A percentile compares a stretch with the other conserved stretches of the same genome.
These are phyloP conservation scores for Harpalus rufipes DNA, from an alignment of 2,888 invertebrate genomes.

Conservation along the genomic window DNA sequence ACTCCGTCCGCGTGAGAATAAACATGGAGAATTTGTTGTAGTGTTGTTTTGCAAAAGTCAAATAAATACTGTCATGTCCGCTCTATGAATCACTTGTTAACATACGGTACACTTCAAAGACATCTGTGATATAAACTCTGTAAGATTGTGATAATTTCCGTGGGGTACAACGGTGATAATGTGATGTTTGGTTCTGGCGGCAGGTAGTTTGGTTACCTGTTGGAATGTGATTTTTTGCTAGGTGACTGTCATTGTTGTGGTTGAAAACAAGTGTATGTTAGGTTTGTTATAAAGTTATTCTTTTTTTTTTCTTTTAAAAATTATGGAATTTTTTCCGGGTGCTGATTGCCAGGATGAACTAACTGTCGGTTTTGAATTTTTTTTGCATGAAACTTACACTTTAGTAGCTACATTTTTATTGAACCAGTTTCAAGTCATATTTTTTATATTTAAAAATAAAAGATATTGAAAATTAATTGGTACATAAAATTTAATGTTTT, in stretches of 20 bases:
- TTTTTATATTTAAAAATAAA: background rate
- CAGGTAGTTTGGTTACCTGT: constrained; percentile 45
- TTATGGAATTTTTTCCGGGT: constrained; percentile 10
- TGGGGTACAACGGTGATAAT: constrained; percentile 23
- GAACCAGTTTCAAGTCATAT: background rate
- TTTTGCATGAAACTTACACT: background rate
- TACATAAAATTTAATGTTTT: constrained; percentile 3
- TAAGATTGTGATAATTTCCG: constrained; percentile 22
- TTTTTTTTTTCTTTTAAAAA: constrained; percentile 10
- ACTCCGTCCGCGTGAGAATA: constrained; percentile 7
- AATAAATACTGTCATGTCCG: constrained; percentile 15
- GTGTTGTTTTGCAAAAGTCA: background rate
- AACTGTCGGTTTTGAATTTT: background rate
- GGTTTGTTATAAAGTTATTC: constrained; percentile 27
- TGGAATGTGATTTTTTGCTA: constrained; percentile 51
- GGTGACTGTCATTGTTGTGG: constrained; percentile 51
- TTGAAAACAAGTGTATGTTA: constrained; percentile 28
- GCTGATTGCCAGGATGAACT: constrained; percentile 4
- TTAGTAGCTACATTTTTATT: background rate
- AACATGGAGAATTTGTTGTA: constrained; percentile 3
- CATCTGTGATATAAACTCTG: constrained; percentile 25
- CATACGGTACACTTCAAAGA: background rate
- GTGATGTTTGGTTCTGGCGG: constrained; percentile 42
- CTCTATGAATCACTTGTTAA: constrained; percentile 6
- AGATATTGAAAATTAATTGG: background rate